These are phyloP conservation scores for Apamea epomidion DNA, from an alignment of 2,888 invertebrate genomes.

Conservation along the genomic window DNA sequence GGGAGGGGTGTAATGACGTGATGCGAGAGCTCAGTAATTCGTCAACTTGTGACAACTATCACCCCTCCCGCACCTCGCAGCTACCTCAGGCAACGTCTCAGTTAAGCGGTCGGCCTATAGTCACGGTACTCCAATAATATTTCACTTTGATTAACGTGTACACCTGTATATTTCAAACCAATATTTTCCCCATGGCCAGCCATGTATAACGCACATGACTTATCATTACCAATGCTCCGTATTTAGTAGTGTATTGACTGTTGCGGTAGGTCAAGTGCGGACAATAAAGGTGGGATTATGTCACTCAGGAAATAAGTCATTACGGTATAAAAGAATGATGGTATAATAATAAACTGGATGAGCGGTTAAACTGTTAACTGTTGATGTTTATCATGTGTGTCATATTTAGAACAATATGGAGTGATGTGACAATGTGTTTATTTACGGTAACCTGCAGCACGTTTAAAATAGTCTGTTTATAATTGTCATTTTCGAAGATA, in stretches of 20 bases:
- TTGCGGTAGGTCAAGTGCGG: conserved; percentile 50
- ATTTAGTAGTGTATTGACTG: conserved; percentile 19
- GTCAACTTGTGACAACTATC: too few species aligned
- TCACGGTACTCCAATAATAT: not conserved
- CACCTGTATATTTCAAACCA: conserved; percentile 47
- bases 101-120: too few species aligned
- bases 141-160: conserved; percentile 9
- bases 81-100: too few species aligned
- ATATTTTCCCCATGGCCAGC: conserved; percentile 73
- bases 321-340: conserved; percentile 8
- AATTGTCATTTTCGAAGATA: not conserved
- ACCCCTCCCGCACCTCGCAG: too few species aligned
- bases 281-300: conserved; percentile 35
- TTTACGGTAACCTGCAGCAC: not conserved
- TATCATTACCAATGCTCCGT: conserved; percentile 62
- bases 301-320: conserved; percentile 29
- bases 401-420: conserved; percentile 25
- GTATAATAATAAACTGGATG: conserved; percentile 11
- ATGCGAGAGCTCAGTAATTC: too few species aligned
- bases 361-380: conserved; percentile 15
- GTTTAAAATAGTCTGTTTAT: not conserved
- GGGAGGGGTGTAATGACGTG: too few species aligned
- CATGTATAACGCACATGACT: conserved; percentile 71
- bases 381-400: conserved; percentile 17
- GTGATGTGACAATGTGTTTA: not conserved